Percentiles rank a stretch among this genome's conserved stretches.
phyloP scores from a whole-genome alignment of 2,797 vertebrate species.

The Sylvilagus floridanus region DNA sequence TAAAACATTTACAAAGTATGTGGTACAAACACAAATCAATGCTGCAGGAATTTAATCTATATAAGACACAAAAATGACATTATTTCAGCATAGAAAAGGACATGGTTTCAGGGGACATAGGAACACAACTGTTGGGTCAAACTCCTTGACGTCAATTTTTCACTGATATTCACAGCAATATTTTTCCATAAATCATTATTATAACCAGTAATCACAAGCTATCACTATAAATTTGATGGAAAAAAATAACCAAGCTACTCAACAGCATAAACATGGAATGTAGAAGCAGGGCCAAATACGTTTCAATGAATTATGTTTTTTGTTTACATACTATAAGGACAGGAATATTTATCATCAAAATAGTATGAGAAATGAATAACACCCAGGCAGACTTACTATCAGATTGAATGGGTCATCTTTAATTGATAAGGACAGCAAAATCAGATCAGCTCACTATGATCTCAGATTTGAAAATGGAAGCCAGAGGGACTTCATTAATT shows the following conservation, averaged over 20 bases:
- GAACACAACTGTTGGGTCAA: neutral
- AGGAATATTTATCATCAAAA: neutral
- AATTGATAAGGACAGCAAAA: neutral
- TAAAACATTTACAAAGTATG: neutral
- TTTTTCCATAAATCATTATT: neutral
- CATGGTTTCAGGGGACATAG: neutral
- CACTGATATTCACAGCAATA: neutral
- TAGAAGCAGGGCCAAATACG: neutral
- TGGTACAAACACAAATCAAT: neutral
- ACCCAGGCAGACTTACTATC: neutral
- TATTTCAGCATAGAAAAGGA: neutral
- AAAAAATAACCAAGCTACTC: neutral
- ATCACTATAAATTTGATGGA: neutral
- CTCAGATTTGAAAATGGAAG: neutral
- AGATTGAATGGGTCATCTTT: fast-evolving
- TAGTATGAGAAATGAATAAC: neutral
- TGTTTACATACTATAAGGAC: neutral
- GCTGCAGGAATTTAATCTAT: neutral
- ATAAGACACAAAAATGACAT: neutral
- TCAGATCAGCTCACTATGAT: fast-evolving
- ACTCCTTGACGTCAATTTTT: neutral
- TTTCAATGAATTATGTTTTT: neutral
- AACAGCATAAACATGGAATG: neutral
- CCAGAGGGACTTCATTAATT: neutral
- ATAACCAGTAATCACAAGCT: neutral